These are phyloP conservation scores for Entomobrya multifasciata DNA, from an alignment of 2,888 invertebrate genomes.

Conservation along the genomic window DNA sequence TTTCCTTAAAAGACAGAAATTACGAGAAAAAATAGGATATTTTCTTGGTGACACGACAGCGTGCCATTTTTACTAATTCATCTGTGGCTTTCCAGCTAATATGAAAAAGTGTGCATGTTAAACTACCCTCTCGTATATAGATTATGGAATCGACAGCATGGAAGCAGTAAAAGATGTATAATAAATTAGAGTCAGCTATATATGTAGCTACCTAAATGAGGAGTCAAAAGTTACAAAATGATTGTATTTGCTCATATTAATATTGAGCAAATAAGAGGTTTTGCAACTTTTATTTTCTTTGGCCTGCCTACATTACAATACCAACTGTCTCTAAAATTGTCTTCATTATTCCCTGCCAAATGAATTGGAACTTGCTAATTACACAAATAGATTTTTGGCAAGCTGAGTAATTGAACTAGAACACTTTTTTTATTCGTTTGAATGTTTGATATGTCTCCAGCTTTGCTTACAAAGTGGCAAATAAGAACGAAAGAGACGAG, in stretches of 20 bases:
- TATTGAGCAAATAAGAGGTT: conserved; percentile 33
- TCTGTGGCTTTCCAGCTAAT: not conserved
- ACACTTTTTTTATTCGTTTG: no score
- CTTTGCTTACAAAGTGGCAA: not conserved
- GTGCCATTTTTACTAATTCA: conserved; percentile 24
- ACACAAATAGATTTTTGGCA: conserved; percentile 67
- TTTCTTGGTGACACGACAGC: conserved; percentile 19
- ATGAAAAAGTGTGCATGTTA: not conserved
- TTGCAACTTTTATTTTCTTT: conserved; percentile 41
- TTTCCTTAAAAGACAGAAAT: no score
- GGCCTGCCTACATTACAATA: not conserved
- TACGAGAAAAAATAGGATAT: not conserved
- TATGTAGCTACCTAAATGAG: not conserved
- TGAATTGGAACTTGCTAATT: conserved; percentile 64
- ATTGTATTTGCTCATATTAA: conserved; percentile 4
- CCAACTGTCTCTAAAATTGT: not conserved
- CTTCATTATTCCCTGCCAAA: conserved; percentile 43
- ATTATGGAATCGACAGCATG: conserved; percentile 20
- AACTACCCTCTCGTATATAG: not conserved
- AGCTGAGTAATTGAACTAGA: conserved; percentile 34
- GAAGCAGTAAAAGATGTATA: conserved; percentile 5
- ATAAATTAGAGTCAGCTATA: no score
- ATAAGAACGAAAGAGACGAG: not conserved
- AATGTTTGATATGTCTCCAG: no score
- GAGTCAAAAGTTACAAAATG: conserved; percentile 35